Percentiles rank a stretch among this genome's conserved stretches.
phyloP scores from a whole-genome alignment of 2,113 vertebrate species.

The Drymodes brunneopygia region DNA sequence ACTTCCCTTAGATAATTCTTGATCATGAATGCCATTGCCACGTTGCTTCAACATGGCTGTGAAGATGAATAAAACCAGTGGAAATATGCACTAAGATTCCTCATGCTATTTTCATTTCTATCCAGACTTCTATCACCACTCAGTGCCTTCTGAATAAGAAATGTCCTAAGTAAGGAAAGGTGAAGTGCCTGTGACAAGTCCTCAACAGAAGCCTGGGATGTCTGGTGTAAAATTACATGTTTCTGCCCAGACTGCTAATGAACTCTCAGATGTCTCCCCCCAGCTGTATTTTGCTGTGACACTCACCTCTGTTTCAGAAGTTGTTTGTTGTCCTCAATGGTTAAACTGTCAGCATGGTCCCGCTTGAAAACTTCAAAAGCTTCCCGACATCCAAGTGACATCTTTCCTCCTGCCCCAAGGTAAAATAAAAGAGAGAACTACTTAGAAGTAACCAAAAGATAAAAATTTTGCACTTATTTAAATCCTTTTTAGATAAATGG shows the following conservation, averaged over 20 bases:
- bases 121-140: neutral
- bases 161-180: neutral
- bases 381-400: constrained; percentile 85
- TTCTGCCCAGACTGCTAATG: neutral
- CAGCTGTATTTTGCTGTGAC: neutral
- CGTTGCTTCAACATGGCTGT: neutral
- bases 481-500: neutral
- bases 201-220: neutral
- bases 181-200: neutral
- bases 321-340: constrained; percentile 85
- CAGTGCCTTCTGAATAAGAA: neutral
- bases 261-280: neutral
- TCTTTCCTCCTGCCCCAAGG: constrained; percentile 50
- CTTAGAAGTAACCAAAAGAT: neutral
- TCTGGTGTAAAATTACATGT: neutral
- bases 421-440: neutral
- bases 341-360: constrained; percentile 79
- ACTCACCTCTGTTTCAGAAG: constrained; percentile 87
- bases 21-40: neutral
- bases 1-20: neutral
- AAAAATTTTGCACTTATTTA: neutral
- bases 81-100: neutral
- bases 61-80: neutral
- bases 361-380: constrained; percentile 87
- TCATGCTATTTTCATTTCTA: neutral